Percentiles rank a stretch among this genome's conserved stretches.
Conservation (phyloP, 2,888 invertebrate genomes). For the Dorcus parallelipipedus region DNA sequence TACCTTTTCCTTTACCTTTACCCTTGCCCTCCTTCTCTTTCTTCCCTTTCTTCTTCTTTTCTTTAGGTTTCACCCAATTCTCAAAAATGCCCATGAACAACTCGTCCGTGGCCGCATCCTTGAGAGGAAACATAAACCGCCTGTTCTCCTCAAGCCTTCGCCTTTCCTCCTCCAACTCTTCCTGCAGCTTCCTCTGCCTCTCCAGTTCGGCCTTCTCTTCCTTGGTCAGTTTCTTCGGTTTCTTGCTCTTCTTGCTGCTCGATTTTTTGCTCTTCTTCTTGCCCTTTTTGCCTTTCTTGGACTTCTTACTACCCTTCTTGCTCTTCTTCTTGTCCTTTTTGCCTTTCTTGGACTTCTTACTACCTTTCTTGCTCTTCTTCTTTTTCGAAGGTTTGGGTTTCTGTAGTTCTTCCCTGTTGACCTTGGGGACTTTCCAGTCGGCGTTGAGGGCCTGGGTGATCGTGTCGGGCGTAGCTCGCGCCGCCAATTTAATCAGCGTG, state of each 20-base stretch:
- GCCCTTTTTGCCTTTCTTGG: constrained; percentile 24
- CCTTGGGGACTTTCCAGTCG: constrained; percentile 42
- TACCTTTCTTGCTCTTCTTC: constrained; percentile 18
- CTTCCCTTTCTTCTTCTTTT: constrained; percentile 10
- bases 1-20: constrained; percentile 11
- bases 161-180: constrained; percentile 31
- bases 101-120: constrained; percentile 39
- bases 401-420: constrained; percentile 36
- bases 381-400: constrained; percentile 28
- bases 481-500: constrained; percentile 37
- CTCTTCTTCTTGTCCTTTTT: constrained; percentile 27
- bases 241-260: constrained; percentile 22
- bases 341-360: constrained; percentile 20
- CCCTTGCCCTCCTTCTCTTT: constrained; percentile 11
- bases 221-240: constrained; percentile 28
- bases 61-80: constrained; percentile 33
- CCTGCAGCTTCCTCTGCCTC: constrained; percentile 32
- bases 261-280: constrained; percentile 22
- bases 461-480: constrained; percentile 36
- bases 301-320: constrained; percentile 26
- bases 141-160: constrained; percentile 36
- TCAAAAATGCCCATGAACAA: constrained; percentile 42
- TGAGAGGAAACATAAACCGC: constrained; percentile 42
- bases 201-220: constrained; percentile 36
- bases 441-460: constrained; percentile 41